Conservation (phyloP, 2,888 invertebrate genomes). For the Smittia sp. region DNA sequence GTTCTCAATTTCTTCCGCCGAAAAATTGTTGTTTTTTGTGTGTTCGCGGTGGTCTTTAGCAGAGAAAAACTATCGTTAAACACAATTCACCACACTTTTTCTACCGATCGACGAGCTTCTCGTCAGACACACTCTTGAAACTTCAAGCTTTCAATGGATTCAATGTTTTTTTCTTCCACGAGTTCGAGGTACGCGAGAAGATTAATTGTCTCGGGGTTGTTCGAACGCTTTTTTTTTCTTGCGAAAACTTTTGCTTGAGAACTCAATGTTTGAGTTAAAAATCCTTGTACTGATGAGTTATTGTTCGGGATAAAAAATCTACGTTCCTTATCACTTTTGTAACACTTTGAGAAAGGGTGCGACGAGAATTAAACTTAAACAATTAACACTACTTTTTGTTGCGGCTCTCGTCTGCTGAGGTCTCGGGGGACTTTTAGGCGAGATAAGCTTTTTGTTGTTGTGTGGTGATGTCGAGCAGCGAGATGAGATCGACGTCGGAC, state of each 20-base stretch:
- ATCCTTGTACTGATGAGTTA: slow-evolving; percentile 16
- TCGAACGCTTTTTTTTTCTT: neutral
- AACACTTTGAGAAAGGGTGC: too few species aligned
- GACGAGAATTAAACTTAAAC: slow-evolving; percentile 15
- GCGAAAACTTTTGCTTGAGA: neutral
- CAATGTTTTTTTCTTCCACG: slow-evolving; percentile 1
- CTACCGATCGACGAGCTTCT: neutral
- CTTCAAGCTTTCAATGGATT: slow-evolving; percentile 14
- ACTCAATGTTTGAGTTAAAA: slow-evolving; percentile 1
- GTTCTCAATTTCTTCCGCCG: slow-evolving; percentile 22
- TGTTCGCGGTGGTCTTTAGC: slow-evolving; percentile 23
- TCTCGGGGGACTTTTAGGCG: slow-evolving; percentile 23
- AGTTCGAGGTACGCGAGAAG: slow-evolving; percentile 32
- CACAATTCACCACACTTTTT: slow-evolving; percentile 18
- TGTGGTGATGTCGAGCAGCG: neutral
- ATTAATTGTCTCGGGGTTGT: slow-evolving; percentile 31
- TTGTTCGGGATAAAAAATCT: slow-evolving; percentile 22
- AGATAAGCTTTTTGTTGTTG: neutral
- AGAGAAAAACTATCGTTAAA: slow-evolving; percentile 2
- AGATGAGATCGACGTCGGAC: neutral
- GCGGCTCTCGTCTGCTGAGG: neutral
- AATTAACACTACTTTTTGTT: slow-evolving; percentile 26
- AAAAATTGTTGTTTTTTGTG: slow-evolving; percentile 1
- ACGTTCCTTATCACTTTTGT: slow-evolving; percentile 22
- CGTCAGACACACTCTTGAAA: slow-evolving; percentile 11